Evolutionary conservation across 2,888 invertebrate genomes (phyloP).

Genomic region (Leistus spinibarbis): DNA sequence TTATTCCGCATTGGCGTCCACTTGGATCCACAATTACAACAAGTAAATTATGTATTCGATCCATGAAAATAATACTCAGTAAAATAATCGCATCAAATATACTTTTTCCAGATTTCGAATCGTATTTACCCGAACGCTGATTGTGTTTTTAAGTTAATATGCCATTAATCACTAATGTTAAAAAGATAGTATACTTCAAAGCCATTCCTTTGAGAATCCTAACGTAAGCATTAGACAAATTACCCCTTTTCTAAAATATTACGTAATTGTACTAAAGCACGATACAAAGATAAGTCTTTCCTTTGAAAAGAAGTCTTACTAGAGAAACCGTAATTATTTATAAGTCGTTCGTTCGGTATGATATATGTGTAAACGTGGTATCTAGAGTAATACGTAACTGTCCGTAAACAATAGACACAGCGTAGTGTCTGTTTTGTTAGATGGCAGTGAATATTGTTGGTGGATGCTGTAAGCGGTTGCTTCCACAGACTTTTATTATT

Average conservation of each 20-base stretch:
- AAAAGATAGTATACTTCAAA: not conserved
- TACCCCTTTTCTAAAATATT: not conserved
- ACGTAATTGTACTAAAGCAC: not conserved
- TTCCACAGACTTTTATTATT: conserved; percentile 27
- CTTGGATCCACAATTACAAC: too few relatives aligned
- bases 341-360: not conserved
- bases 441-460: conserved; percentile 1
- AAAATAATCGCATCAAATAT: too few relatives aligned
- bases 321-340: not conserved
- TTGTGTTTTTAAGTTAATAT: too few relatives aligned
- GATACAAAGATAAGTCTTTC: not conserved
- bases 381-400: conserved; percentile 35
- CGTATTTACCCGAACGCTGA: too few relatives aligned
- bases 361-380: conserved; percentile 16
- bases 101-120: too few relatives aligned
- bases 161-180: not conserved
- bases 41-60: too few relatives aligned
- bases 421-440: not conserved
- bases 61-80: too few relatives aligned
- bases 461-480: conserved; percentile 20
- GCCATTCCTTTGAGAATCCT: not conserved
- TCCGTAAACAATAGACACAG: conserved; percentile 28
- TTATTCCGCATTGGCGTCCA: too few relatives aligned
- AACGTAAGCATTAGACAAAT: not conserved
- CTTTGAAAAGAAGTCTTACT: not conserved